Evolutionary conservation across 64 coral and sea anemone species (phyloP).

Genomic region (Dendronephthya gigantea): DNA sequence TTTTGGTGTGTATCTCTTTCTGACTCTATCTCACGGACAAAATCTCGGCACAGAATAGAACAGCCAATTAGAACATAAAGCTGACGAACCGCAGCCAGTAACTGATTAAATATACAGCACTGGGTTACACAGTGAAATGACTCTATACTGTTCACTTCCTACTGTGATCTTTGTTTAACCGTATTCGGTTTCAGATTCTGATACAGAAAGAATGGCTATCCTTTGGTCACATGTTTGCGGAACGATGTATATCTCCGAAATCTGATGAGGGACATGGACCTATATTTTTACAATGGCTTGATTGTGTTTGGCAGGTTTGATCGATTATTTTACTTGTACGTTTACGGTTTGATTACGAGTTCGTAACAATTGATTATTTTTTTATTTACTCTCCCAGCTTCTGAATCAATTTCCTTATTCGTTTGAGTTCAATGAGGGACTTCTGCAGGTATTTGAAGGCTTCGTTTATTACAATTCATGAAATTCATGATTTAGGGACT

Average conservation of each 20-base stretch:
- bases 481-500: too few relatives aligned
- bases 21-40: too few relatives aligned
- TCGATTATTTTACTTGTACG: background rate
- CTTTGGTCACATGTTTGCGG: constrained; percentile 68
- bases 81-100: too few relatives aligned
- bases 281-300: constrained; percentile 84
- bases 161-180: too few relatives aligned
- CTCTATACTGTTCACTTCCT: too few relatives aligned
- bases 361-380: background rate
- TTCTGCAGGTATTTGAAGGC: constrained; percentile 56
- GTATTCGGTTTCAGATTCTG: constrained; percentile 53
- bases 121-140: too few relatives aligned
- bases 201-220: constrained; percentile 97
- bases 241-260: constrained; percentile 34
- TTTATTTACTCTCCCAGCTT: constrained; percentile 26
- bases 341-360: too few relatives aligned
- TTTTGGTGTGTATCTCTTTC: background rate
- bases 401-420: constrained; percentile 85
- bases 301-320: constrained; percentile 97
- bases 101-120: too few relatives aligned
- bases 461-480: too few relatives aligned
- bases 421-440: constrained; percentile 65
- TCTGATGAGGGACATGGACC: constrained; percentile 58
- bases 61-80: too few relatives aligned
- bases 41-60: too few relatives aligned